phyloP scores from a whole-genome alignment of 2,797 vertebrate genomes.

The Chrosomus eos region DNA sequence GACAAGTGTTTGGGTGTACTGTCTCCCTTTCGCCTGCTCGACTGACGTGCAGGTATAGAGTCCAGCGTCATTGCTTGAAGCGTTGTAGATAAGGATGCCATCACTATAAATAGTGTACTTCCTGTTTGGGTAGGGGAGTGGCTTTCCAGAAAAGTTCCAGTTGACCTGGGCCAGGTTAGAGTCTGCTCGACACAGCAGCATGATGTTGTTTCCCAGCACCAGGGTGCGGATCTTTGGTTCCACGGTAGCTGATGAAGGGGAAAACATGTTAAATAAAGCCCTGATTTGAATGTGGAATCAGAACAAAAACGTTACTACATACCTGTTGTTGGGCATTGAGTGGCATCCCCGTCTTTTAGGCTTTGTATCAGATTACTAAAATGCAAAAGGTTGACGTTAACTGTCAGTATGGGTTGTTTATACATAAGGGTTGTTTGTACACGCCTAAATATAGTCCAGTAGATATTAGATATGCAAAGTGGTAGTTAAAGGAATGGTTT shows the following conservation, averaged over 20 bases:
- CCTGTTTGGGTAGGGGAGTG: slow-evolving; percentile 60
- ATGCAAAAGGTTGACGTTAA: slow-evolving; percentile 9
- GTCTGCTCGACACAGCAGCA: slow-evolving; percentile 70
- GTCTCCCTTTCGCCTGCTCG: slow-evolving; percentile 67
- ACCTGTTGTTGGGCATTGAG: slow-evolving; percentile 74
- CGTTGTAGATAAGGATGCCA: slow-evolving; percentile 72
- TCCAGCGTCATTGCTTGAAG: slow-evolving; percentile 63
- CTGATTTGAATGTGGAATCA: not conserved
- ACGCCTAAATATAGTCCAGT: not conserved
- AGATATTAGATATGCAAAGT: not conserved
- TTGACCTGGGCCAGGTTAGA: slow-evolving; percentile 75
- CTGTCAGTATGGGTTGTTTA: not conserved
- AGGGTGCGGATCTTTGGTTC: slow-evolving; percentile 62
- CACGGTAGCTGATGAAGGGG: slow-evolving; percentile 62
- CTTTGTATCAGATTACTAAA: slow-evolving; percentile 73
- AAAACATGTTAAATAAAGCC: slow-evolving; percentile 24
- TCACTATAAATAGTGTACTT: slow-evolving; percentile 73
- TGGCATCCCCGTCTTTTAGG: slow-evolving; percentile 72
- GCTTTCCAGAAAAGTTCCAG: slow-evolving; percentile 72
- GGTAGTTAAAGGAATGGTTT: not conserved
- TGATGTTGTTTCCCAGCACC: slow-evolving; percentile 71
- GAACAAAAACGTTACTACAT: slow-evolving; percentile 7
- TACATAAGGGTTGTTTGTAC: not conserved
- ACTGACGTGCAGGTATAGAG: slow-evolving; percentile 72
- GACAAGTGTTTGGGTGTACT: slow-evolving; percentile 64